phyloP scores from a whole-genome alignment of 2,113 vertebrate genomes.

The Acrocephalus kingi region DNA sequence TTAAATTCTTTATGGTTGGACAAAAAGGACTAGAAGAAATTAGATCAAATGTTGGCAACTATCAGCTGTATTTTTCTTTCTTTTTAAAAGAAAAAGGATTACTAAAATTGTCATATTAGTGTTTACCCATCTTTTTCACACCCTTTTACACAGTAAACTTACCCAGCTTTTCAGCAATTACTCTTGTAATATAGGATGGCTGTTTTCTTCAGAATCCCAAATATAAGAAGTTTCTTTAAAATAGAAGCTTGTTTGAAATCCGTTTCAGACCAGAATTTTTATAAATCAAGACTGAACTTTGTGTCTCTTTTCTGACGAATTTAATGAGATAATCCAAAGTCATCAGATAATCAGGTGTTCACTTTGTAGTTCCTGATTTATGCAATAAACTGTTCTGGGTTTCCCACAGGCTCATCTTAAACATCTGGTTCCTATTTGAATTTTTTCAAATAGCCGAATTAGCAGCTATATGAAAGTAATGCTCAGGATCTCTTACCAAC shows the following conservation, averaged over 20 bases:
- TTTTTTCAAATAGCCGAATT: neutral
- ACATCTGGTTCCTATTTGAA: neutral
- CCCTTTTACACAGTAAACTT: neutral
- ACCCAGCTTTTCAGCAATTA: neutral
- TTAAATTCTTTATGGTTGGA: neutral
- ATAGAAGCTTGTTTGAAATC: neutral
- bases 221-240: neutral
- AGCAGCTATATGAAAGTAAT: neutral
- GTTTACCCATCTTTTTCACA: neutral
- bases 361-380: neutral
- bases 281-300: neutral
- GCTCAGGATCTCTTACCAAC: neutral
- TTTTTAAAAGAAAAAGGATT: neutral
- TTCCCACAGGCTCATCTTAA: neutral
- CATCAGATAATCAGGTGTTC: neutral
- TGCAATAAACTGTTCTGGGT: neutral
- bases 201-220: neutral
- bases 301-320: neutral
- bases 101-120: neutral
- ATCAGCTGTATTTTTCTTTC: neutral
- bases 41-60: neutral
- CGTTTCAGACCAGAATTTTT: neutral
- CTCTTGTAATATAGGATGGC: neutral
- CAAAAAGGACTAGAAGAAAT: neutral
- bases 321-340: neutral